A percentile compares a stretch with the other conserved stretches of the same genome.
Conservation (phyloP, 1,140 invertebrate genomes). For the Hylaeus volcanicus region DNA sequence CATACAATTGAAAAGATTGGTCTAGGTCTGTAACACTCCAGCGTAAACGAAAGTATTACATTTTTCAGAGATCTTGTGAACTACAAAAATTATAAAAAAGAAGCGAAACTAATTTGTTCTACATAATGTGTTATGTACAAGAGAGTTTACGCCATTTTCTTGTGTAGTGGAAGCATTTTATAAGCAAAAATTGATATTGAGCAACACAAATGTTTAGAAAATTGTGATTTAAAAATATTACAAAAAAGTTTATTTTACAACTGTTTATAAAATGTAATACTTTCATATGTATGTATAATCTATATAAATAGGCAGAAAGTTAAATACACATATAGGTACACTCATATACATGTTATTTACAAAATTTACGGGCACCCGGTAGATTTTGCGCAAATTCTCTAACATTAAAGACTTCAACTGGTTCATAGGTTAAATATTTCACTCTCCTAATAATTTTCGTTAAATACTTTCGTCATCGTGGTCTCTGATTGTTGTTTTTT, state of each 20-base stretch:
- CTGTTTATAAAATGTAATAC: conserved; percentile 2
- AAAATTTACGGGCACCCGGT: conserved; percentile 35
- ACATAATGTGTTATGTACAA: background rate
- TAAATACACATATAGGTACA: conserved; percentile 27
- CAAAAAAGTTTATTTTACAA: background rate
- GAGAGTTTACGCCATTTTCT: background rate
- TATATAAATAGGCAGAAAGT: conserved; percentile 19
- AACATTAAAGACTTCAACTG: conserved; percentile 20
- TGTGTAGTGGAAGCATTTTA: background rate
- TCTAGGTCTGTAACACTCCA: background rate
- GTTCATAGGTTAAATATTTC: conserved; percentile 15
- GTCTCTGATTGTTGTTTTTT: conserved; percentile 35
- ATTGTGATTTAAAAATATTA: background rate
- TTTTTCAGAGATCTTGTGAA: background rate
- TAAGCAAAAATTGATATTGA: background rate
- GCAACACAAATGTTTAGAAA: background rate
- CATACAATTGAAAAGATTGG: background rate
- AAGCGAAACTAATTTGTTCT: background rate
- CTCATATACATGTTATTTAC: conserved; percentile 23
- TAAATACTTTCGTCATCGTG: conserved; percentile 45
- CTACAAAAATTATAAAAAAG: background rate
- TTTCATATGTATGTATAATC: conserved; percentile 3
- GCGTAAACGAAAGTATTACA: conserved; percentile 17
- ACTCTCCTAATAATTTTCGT: conserved; percentile 14
- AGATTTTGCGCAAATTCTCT: conserved; percentile 9